Evolutionary conservation across 2,113 vertebrate genomes (phyloP).

Genomic region (Brienomyrus longianalis): DNA sequence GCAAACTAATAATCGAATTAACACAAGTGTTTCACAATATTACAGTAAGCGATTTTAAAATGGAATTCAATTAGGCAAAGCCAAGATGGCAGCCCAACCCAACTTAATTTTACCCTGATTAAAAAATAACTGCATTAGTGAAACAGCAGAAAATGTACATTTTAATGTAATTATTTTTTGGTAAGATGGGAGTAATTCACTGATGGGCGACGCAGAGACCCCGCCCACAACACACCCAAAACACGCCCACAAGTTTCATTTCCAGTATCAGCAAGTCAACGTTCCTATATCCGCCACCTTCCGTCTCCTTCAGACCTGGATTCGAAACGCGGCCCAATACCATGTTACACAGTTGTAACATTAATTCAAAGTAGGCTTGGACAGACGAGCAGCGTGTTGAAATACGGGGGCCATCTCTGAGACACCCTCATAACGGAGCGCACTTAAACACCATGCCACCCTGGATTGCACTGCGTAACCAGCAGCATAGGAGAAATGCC

Average conservation of each 20-base stretch:
- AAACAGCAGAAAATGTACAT: not conserved
- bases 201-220: not conserved
- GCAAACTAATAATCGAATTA: not conserved
- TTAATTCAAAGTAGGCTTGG: not conserved
- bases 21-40: not conserved
- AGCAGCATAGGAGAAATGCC: not conserved
- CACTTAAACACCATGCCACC: not conserved
- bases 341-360: not conserved
- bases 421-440: not conserved
- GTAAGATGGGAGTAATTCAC: not conserved
- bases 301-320: not conserved
- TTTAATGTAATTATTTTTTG: not conserved
- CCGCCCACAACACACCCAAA: not conserved
- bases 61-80: not conserved
- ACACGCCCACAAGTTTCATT: not conserved
- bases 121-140: not conserved
- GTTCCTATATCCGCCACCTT: not conserved
- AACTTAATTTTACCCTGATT: not conserved
- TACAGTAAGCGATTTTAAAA: not conserved
- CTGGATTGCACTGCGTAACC: not conserved
- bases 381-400: not conserved
- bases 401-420: not conserved
- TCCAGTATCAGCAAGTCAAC: not conserved
- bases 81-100: not conserved
- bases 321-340: not conserved